Base-by-base conservation (phyloP, 2,113 vertebrate species). In the Pituophis catenifer region DNA sequence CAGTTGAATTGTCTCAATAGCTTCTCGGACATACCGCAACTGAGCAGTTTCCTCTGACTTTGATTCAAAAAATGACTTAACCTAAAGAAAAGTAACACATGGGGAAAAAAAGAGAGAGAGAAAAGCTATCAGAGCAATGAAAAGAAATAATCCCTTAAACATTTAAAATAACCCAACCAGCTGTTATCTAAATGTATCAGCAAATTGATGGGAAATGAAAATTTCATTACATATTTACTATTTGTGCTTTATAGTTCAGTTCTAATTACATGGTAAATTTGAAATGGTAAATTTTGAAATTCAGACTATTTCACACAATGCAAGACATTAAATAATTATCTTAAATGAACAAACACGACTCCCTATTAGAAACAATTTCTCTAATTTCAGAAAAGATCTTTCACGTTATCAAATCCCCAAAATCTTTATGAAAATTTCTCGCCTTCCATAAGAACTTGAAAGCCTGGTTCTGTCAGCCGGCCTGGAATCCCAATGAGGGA, bases 11-110 rank as follows among this genome's bases (percentile, higher is more conserved):
- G 97, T 98, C 95, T 99, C 98, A 58, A 98, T 95, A 48, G 98
- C 98, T 89, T 99, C 98, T 96, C 98, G 98, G 52, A 98, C 98
- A 52, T 97, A 98, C n/a, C 95, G 98, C 94, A 99, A 98, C 90
- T 98, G 98, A 94, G 98, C 98, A 92, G 97, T 98, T 55, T 97
- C 96, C 55, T 98, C 98, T 58, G 98, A 98, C 92, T 99, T 97
- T 90, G 97, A 98, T 90, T 98, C 97, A 97, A 99, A 99, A 97
- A 99, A 99, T 5, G 96, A 93, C 94, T 98, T 97, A 70, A 99
- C 99, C 99, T 99, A 95, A 23, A 97, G 29, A 81, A 89, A 81
- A 57, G 93, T 24, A 26, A 95, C 94, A 13, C 57, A 89, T 13
- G 5, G 29, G 2, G 15, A 38, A 44, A 11, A 53, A 13, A 52